Base-by-base conservation (phyloP, 2,888 invertebrate genomes). In the Trypoxylon attenuatum region DNA sequence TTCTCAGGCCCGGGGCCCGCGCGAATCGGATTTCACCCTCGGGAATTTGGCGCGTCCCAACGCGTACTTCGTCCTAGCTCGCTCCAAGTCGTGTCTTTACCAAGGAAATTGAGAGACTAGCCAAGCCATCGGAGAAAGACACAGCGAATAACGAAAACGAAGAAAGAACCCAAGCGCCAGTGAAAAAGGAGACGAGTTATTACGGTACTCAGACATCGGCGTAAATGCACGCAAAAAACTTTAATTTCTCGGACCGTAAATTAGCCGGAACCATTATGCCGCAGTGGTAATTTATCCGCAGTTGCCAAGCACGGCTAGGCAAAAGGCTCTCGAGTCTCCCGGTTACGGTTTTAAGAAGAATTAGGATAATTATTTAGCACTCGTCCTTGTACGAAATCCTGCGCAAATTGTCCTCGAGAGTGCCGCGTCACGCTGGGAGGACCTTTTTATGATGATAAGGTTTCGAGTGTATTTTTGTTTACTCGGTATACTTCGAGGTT, bases 171-270 rank as follows among this genome's bases (percentile, higher is more conserved):
- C 2, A 15, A 8, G 29, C 2, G 29, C 3, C 8, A 5, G 21
- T 16, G 49, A 18, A 29, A 15, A 18, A 27, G 29, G 22, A 33
- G 56, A 25, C 53, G 67, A 71, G 54, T 72, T 72, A 72, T 72
- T 72, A 71, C 63, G 57, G 62, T 51, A 27, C 62, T 54, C 47
- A 33, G 51, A 39, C 60, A 66, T 71, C 45, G 42, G 53, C 33
- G 58, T 38, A 50, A 61, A 56, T 53, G 60, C 61, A 59, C 57
- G 60, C 45, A 58, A 73, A 71, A 76, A 73, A 73, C 51, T 77
- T 73, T 77, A 69, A 78, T 78, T 73, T 76, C 73, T 71, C 16
- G 10, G 8, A 50, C 50, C 75, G 73, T 78, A 78, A 80, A 81
- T 81, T 78, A 77, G 71, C 50, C 29, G 15, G 57, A 60, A 58